These are phyloP conservation scores for Tenthredo scrophulariae DNA, from an alignment of 2,888 invertebrate species.

Conservation along the genomic window DNA sequence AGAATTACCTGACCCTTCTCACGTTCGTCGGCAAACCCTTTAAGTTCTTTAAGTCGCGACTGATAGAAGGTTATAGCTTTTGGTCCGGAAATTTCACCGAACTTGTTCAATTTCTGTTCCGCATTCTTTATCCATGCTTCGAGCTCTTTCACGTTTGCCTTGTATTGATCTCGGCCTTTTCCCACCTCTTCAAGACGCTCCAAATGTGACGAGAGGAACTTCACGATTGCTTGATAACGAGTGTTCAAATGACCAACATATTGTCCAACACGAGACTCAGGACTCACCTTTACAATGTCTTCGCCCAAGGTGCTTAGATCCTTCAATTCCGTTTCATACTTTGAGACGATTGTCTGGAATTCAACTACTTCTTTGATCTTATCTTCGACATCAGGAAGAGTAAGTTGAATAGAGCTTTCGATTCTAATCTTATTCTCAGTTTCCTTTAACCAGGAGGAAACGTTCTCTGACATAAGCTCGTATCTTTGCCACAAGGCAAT, in stretches of 20 bases:
- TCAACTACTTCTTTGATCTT: constrained; percentile 85
- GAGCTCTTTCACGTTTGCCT: constrained; percentile 84
- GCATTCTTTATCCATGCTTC: constrained; percentile 90
- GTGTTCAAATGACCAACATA: constrained; percentile 88
- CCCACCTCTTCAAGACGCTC: constrained; percentile 87
- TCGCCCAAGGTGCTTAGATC: constrained; percentile 86
- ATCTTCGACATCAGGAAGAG: constrained; percentile 84
- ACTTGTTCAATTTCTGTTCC: constrained; percentile 86
- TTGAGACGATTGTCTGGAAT: constrained; percentile 83
- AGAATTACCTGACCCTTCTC: constrained; percentile 89
- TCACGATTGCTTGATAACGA: constrained; percentile 87
- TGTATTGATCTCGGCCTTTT: constrained; percentile 85
- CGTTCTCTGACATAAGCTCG: constrained; percentile 87
- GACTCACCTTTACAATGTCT: constrained; percentile 87
- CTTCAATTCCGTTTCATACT: constrained; percentile 84
- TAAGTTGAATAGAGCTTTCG: constrained; percentile 87
- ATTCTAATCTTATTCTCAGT: constrained; percentile 87
- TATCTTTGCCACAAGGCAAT: constrained; percentile 90
- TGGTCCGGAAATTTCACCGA: constrained; percentile 87
- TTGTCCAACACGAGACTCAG: constrained; percentile 91
- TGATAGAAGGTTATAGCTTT: constrained; percentile 85
- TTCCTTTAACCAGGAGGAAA: constrained; percentile 89
- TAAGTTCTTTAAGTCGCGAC: constrained; percentile 88
- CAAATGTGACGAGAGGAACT: constrained; percentile 85
- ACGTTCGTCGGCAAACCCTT: constrained; percentile 86